These are phyloP conservation scores for Lathronympha strigana DNA, from an alignment of 2,888 invertebrate genomes.

Conservation along the genomic window DNA sequence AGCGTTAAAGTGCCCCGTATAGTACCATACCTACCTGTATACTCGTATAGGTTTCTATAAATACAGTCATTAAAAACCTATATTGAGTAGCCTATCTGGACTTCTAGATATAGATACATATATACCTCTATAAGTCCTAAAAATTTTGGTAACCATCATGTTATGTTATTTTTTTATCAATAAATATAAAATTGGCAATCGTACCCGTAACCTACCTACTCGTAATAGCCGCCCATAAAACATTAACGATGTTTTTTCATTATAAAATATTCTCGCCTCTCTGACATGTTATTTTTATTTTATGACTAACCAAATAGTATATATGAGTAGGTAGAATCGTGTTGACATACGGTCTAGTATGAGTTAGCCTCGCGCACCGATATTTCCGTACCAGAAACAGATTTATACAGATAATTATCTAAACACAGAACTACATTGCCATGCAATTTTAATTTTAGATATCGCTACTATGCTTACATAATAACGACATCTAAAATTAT, in stretches of 20 bases:
- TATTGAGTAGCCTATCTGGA: too few species aligned
- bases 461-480: too few species aligned
- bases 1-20: background rate
- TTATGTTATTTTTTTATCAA: background rate
- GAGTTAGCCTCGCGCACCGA: background rate
- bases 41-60: too few species aligned
- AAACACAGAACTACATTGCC: too few species aligned
- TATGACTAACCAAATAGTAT: constrained; percentile 11
- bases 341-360: background rate
- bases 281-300: constrained; percentile 22
- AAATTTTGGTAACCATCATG: too few species aligned
- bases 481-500: too few species aligned
- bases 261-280: constrained; percentile 10
- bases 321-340: constrained; percentile 2
- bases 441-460: too few species aligned
- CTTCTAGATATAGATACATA: too few species aligned
- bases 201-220: too few species aligned
- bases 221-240: constrained; percentile 11
- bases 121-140: too few species aligned
- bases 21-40: background rate
- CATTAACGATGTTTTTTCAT: constrained; percentile 27
- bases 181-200: background rate
- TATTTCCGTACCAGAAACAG: background rate
- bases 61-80: too few species aligned
- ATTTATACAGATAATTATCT: too few species aligned